Base-by-base conservation (phyloP, 2,888 invertebrate genomes). In the Encarsia formosa region DNA sequence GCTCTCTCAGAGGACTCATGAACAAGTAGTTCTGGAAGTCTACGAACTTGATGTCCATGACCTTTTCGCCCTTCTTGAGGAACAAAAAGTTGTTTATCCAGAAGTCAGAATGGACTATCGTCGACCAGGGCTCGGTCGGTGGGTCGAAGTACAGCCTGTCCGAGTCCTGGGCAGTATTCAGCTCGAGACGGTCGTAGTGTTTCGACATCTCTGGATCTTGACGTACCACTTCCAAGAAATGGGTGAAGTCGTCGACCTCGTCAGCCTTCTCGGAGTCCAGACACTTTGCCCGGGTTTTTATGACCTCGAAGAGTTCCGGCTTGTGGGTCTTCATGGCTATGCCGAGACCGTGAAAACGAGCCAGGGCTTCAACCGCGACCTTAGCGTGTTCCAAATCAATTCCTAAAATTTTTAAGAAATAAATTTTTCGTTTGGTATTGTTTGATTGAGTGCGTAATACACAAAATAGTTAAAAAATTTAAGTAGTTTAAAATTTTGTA, bases 11-110 rank as follows among this genome's bases (percentile, higher is more conserved):
- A 2, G 35, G 35, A 23, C 24, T 45, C 16, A n/a, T 18, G 35
- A 18, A 23, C 9, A 20, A 19, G 26, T 11, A 32, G 26, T 23
- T 45, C 15, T 45, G 45, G 16, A 45, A 45, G 61, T 83, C 83
- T 1, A 83, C 74, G 37, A 83, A 76, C 67, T 81, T 83, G 4
- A 81, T 65, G 54, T 77, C 74, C 23, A 8, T 22, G 18, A 39
- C 46, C 5, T 13, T 39, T 15, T 15, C 5, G 11, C 15, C 22
- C 1, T 8, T 37, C 1, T 4, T 62, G 15, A n/a, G 5, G 11
- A 82, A 68, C 78, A 83, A 78, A 2, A 82, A 74, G 58, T 83
- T 83, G 62, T 81, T 82, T 11, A 78, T 77, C 83, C 83, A 83
- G 44, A 80, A 75, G 64, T 83, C 83, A 1, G 75, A 71, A 58